phyloP scores from a whole-genome alignment of 2,888 invertebrate genomes.

The Keiferia lycopersicella region DNA sequence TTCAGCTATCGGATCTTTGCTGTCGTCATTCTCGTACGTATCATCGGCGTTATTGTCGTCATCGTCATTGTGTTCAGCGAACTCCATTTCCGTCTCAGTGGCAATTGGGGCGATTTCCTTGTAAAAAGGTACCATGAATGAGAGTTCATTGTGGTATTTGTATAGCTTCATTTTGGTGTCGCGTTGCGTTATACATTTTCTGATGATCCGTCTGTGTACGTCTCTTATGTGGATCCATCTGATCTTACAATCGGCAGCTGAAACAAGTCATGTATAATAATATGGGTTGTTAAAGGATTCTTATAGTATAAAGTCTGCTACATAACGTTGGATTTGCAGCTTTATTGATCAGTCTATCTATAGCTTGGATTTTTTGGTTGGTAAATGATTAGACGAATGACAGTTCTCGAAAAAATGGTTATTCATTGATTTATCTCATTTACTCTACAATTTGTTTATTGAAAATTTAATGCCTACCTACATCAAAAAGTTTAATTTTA shows the following conservation, averaged over 20 bases:
- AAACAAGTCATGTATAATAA: constrained; percentile 35
- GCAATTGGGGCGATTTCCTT: constrained; percentile 51
- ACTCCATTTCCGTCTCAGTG: constrained; percentile 28
- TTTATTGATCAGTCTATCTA: too few relatives aligned
- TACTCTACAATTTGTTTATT: too few relatives aligned
- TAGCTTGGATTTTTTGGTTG: too few relatives aligned
- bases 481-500: too few relatives aligned
- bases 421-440: too few relatives aligned
- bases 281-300: constrained; percentile 5
- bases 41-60: constrained; percentile 38
- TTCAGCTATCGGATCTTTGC: constrained; percentile 34
- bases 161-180: constrained; percentile 50
- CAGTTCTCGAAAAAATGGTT: too few relatives aligned
- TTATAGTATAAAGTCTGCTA: background rate
- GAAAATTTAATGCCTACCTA: too few relatives aligned
- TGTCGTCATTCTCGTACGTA: constrained; percentile 40
- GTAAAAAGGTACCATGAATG: constrained; percentile 65
- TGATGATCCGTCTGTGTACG: constrained; percentile 64
- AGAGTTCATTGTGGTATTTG: constrained; percentile 64
- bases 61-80: constrained; percentile 37
- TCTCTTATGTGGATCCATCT: constrained; percentile 75
- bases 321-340: background rate
- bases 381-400: too few relatives aligned
- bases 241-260: constrained; percentile 70
- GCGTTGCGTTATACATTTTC: constrained; percentile 46